Evolutionary conservation across 2,113 vertebrate species (phyloP).

Genomic region (Chionis minor): DNA sequence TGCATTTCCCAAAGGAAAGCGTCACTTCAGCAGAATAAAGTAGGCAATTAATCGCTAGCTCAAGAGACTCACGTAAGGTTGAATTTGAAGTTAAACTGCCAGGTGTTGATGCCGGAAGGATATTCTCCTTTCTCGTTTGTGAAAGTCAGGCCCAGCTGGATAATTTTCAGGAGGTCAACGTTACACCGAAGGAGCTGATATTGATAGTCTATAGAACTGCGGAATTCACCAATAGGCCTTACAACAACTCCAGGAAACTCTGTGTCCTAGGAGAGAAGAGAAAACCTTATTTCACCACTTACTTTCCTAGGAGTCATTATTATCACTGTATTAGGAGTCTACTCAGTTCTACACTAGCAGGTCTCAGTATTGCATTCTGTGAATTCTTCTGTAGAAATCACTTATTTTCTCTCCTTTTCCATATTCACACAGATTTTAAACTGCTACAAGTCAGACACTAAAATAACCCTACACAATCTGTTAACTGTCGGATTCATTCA

Average conservation of each 20-base stretch:
- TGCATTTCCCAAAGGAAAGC: neutral
- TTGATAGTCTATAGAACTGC: conserved; percentile 96
- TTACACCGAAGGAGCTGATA: conserved; percentile 97
- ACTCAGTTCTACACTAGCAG: neutral
- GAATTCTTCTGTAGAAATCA: neutral
- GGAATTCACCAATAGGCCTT: conserved; percentile 94
- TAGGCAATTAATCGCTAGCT: neutral
- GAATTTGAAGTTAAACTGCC: conserved; percentile 99
- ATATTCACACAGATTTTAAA: neutral
- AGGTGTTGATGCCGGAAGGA: conserved; percentile 92
- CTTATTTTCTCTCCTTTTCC: neutral
- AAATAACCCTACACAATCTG: neutral
- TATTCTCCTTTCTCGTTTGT: conserved; percentile 97
- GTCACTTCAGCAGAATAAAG: neutral
- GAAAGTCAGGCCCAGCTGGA: conserved; percentile 96
- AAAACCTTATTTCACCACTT: neutral
- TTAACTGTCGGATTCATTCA: neutral
- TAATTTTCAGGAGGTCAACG: conserved; percentile 96
- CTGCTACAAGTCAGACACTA: neutral
- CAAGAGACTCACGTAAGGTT: conserved; percentile 89
- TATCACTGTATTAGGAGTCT: neutral
- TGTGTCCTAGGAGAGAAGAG: conserved; percentile 83
- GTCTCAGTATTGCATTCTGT: neutral
- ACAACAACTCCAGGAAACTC: conserved; percentile 98
- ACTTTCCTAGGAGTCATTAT: neutral